These are phyloP conservation scores for Drosophila repletoides DNA, from an alignment of 1,140 invertebrate genomes.

Conservation along the genomic window DNA sequence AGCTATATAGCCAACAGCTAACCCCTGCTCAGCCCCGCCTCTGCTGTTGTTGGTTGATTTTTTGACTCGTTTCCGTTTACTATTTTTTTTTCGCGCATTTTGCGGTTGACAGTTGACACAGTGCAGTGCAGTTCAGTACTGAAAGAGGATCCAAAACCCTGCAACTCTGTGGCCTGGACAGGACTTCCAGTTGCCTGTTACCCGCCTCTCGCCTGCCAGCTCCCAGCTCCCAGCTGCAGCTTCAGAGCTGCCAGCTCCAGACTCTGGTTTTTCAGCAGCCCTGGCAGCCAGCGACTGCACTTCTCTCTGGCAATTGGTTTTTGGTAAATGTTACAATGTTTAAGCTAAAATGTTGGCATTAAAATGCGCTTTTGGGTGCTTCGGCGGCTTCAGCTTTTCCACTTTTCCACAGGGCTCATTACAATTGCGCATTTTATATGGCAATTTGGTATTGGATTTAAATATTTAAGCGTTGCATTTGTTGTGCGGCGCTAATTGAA, in stretches of 20 bases:
- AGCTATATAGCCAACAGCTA: not conserved
- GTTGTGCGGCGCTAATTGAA: conserved; percentile 66
- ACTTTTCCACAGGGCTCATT: conserved; percentile 54
- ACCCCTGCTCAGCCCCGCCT: not conserved
- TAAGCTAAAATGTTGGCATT: conserved; percentile 75
- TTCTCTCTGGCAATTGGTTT: conserved; percentile 61
- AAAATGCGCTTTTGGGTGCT: conserved; percentile 50
- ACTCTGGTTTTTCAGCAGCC: not conserved
- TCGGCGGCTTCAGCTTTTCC: conserved; percentile 6
- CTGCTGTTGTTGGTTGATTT: conserved; percentile 29
- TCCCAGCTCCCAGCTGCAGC: not conserved
- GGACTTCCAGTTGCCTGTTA: too few species aligned
- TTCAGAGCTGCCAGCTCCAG: not conserved
- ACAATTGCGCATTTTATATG: conserved; percentile 63
- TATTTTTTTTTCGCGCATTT: conserved; percentile 63
- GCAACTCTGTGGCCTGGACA: too few species aligned
- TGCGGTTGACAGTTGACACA: conserved; percentile 77
- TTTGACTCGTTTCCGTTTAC: conserved; percentile 30
- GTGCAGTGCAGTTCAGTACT: conserved; percentile 34
- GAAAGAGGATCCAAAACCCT: too few species aligned
- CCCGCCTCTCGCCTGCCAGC: not conserved
- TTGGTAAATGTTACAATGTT: conserved; percentile 60
- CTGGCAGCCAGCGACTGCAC: not conserved
- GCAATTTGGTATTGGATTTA: conserved; percentile 60
- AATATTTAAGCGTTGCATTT: conserved; percentile 67